These are phyloP conservation scores for Hydrotaea diabolus DNA, from an alignment of 2,888 invertebrate genomes.

Conservation along the genomic window DNA sequence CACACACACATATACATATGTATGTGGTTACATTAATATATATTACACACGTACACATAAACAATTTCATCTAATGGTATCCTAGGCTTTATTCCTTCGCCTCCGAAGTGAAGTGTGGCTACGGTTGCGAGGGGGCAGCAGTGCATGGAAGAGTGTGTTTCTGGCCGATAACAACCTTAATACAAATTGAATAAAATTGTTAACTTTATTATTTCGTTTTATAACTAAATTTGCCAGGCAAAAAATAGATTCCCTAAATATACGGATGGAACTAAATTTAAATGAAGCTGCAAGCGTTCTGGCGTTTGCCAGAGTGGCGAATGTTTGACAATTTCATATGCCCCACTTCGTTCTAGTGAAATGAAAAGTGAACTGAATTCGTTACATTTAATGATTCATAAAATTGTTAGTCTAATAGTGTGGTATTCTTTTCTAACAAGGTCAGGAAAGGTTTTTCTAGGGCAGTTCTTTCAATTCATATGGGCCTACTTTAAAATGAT, in stretches of 20 bases:
- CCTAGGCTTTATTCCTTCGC: neutral
- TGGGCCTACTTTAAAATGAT: too few species aligned
- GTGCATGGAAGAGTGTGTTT: conserved; percentile 4
- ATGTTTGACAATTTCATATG: conserved; percentile 2
- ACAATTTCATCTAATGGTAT: neutral
- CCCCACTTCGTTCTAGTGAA: too few species aligned
- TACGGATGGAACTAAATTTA: conserved; percentile 10
- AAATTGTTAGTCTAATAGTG: too few species aligned
- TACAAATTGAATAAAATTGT: conserved; percentile 52
- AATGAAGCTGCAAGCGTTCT: neutral
- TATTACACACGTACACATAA: conserved; percentile 1
- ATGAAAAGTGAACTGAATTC: too few species aligned
- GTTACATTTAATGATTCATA: too few species aligned
- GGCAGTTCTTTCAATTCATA: too few species aligned
- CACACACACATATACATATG: neutral
- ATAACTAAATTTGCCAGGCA: conserved; percentile 32
- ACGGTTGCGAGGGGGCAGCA: neutral
- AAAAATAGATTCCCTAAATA: neutral
- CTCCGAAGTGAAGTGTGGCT: neutral
- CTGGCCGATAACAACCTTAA: conserved; percentile 33
- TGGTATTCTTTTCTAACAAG: too few species aligned
- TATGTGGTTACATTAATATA: neutral
- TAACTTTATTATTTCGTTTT: conserved; percentile 52
- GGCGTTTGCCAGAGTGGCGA: neutral
- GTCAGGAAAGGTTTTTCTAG: too few species aligned